These are phyloP conservation scores for Mormyrops attenuatus DNA, from an alignment of 2,797 vertebrate species.

Conservation along the genomic window DNA sequence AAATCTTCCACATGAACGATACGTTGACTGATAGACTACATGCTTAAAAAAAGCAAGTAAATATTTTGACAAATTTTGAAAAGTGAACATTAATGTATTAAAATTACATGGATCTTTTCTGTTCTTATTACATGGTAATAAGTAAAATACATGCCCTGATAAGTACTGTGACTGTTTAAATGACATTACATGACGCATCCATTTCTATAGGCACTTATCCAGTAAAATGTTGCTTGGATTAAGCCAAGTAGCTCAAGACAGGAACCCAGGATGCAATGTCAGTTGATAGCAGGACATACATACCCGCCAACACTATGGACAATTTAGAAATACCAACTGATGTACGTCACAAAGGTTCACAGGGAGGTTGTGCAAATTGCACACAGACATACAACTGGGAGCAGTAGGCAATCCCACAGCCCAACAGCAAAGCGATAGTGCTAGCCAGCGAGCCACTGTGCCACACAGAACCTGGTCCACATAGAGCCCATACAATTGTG, in stretches of 20 bases:
- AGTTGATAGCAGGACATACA: background rate
- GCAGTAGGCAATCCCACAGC: background rate
- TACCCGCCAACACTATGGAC: background rate
- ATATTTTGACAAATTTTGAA: slow-evolving; percentile 1
- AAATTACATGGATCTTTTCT: background rate
- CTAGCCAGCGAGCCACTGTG: background rate
- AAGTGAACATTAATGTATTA: background rate
- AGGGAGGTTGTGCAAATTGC: background rate
- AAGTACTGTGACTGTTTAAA: background rate
- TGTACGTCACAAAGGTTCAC: background rate
- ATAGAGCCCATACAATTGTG: background rate
- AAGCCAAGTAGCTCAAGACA: background rate
- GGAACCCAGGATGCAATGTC: background rate
- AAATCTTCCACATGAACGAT: background rate
- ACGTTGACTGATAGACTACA: background rate
- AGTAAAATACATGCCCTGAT: background rate
- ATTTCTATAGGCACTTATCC: background rate
- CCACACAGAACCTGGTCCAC: background rate
- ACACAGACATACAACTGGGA: background rate
- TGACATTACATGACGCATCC: background rate
- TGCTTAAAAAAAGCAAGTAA: background rate
- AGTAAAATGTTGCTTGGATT: background rate
- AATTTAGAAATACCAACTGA: background rate
- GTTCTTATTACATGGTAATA: background rate
- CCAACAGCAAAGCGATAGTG: background rate